Percentiles rank a stretch among this genome's conserved stretches.
phyloP scores from a whole-genome alignment of 37 sponge, comb jelly and placozoan genomes.

The Ephydatia muelleri region DNA sequence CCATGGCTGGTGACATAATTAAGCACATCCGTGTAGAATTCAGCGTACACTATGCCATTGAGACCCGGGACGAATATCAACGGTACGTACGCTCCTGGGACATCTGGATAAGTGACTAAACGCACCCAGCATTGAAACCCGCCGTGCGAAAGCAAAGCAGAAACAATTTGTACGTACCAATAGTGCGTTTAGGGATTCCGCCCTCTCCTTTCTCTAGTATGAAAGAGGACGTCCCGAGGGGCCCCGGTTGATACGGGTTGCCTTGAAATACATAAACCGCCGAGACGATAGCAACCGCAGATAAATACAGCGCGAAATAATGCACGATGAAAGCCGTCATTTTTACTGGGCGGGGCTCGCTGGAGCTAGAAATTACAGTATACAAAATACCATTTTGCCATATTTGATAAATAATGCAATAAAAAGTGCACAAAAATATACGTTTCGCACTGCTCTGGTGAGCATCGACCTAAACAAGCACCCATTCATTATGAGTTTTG shows the following conservation, averaged over 20 bases:
- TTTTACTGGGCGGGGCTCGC: no score
- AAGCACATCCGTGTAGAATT: constrained; percentile 46
- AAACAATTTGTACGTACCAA: background rate
- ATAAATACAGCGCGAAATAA: no score
- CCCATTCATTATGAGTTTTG: no score
- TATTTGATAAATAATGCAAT: no score
- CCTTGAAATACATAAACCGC: constrained; percentile 20
- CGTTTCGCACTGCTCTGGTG: no score
- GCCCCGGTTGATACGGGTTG: constrained; percentile 18
- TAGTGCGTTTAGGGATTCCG: background rate
- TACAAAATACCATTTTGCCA: no score
- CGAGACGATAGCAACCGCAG: background rate
- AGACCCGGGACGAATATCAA: constrained; percentile 63
- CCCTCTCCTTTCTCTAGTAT: background rate
- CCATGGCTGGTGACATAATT: constrained; percentile 45
- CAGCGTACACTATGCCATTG: constrained; percentile 25
- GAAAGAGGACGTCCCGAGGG: background rate
- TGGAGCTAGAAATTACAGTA: no score
- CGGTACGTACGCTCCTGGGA: constrained; percentile 45
- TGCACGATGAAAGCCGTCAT: no score
- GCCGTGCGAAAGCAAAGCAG: constrained; percentile 54
- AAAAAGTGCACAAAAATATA: no score
- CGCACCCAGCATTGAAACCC: background rate
- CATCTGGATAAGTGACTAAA: constrained; percentile 53
- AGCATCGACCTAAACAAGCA: no score